Conservation (phyloP, 2,797 vertebrate species). For the Uromys caudimaculatus region DNA sequence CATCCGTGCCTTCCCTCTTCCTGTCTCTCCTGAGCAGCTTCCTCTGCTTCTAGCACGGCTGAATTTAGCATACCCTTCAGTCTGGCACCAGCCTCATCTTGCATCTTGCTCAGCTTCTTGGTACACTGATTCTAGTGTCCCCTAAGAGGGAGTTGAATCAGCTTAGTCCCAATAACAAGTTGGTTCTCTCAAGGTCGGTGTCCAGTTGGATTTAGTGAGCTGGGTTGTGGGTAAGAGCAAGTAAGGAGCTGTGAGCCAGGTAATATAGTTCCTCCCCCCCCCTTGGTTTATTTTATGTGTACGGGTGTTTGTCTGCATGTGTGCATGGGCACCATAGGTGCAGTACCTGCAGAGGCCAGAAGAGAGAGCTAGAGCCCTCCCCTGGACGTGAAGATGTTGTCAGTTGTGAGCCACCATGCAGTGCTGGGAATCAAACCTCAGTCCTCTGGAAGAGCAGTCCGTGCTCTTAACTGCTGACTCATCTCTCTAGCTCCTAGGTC, state of each 20-base stretch:
- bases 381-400: background rate
- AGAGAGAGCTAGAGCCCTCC: background rate
- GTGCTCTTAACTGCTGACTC: background rate
- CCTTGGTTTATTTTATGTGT: background rate
- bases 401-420: no score
- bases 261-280: background rate
- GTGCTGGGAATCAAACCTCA: background rate
- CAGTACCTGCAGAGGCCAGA: background rate
- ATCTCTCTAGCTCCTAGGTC: background rate
- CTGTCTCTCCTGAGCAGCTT: background rate
- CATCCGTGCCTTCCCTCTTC: background rate
- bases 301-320: background rate
- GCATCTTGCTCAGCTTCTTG: conserved; percentile 12
- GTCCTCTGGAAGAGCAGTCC: background rate
- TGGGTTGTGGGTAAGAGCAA: background rate
- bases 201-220: background rate
- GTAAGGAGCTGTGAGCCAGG: background rate
- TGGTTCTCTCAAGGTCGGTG: background rate
- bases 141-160: background rate
- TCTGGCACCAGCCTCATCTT: background rate
- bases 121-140: background rate
- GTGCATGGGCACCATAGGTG: no score
- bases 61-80: background rate
- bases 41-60: background rate
- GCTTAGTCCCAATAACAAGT: background rate